Evolutionary conservation across 2,797 vertebrate genomes (phyloP), one percentile per base, ranked within the genome.

Genomic region (Coranthus polyacanthus): DNA sequence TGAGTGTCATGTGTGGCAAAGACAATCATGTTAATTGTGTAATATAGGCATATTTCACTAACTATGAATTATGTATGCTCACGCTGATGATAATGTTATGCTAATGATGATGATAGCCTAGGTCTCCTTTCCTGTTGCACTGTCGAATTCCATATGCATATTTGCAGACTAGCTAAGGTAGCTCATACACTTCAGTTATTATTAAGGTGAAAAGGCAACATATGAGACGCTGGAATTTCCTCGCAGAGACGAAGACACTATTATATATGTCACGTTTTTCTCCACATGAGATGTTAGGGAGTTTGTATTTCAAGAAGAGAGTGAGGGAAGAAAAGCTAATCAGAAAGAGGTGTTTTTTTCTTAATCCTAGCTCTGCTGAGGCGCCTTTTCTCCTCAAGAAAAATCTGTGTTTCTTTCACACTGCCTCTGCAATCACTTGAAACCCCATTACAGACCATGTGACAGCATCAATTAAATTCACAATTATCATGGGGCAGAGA

Each of bases 401-500:
- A 74, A 82, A 82, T 79, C 72, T 69, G 72, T 82, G 72, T 83
- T 89, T 85, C 64, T 77, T 75, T 81, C 72, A 72, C 72, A 56
- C 72, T 82, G 82, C 75, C 77, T 72, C 78, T 82, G 89, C 88
- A 88, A 89, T 87, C 84, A 89, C 81, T 87, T 88, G 83, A 86
- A 90, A 91, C 75, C 72, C 81, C 81, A 84, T 88, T 88, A 84
- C 81, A 82, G 83, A 84, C 82, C 87, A 83, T 91, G 89, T 91
- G 90, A 90, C 91, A 89, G 87, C 84, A 89, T 90, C 89, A 89
- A 90, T 92, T 93, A 88, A 90, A 91, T 90, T 92, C 88, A 86
- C 89, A 89, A 92, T 92, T 91, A 92, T 88, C 79, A 88, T 10
- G 69, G 75, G 83, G 68, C 73, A 69, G 75, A 81, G 59, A 90